Evolutionary conservation across 2,888 invertebrate species (phyloP).

Genomic region (Pinctada fucata): DNA sequence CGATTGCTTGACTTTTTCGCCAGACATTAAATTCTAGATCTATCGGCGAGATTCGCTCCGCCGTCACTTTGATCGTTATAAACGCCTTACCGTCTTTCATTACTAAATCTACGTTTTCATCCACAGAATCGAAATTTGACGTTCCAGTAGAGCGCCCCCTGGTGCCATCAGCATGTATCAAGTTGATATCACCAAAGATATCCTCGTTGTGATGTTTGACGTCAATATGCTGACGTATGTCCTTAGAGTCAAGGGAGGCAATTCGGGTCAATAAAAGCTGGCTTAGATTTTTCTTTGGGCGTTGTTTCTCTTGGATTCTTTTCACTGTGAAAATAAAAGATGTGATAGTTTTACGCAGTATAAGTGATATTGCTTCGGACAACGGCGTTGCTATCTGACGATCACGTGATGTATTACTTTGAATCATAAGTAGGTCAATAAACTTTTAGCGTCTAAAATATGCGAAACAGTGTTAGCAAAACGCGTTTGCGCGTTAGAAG

Average conservation of each 20-base stretch:
- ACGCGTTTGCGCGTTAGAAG: no score
- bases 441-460: no score
- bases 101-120: constrained; percentile 67
- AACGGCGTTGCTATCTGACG: no score
- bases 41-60: constrained; percentile 73
- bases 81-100: constrained; percentile 67
- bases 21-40: constrained; percentile 74
- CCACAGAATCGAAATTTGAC: constrained; percentile 67
- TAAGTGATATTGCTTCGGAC: no score
- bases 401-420: no score
- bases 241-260: constrained; percentile 65
- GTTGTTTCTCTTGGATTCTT: constrained; percentile 37
- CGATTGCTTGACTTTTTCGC: constrained; percentile 75
- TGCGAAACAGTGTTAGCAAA: no score
- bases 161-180: constrained; percentile 67
- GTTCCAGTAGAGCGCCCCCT: constrained; percentile 47
- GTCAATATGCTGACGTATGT: constrained; percentile 66
- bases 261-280: constrained; percentile 59
- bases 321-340: constrained; percentile 47
- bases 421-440: no score
- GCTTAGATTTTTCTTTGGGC: constrained; percentile 60
- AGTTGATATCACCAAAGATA: constrained; percentile 66
- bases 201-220: constrained; percentile 70
- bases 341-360: no score
- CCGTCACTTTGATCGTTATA: constrained; percentile 73